These are phyloP conservation scores for Aphodius sticticus DNA, from an alignment of 2,888 invertebrate species.

Conservation along the genomic window DNA sequence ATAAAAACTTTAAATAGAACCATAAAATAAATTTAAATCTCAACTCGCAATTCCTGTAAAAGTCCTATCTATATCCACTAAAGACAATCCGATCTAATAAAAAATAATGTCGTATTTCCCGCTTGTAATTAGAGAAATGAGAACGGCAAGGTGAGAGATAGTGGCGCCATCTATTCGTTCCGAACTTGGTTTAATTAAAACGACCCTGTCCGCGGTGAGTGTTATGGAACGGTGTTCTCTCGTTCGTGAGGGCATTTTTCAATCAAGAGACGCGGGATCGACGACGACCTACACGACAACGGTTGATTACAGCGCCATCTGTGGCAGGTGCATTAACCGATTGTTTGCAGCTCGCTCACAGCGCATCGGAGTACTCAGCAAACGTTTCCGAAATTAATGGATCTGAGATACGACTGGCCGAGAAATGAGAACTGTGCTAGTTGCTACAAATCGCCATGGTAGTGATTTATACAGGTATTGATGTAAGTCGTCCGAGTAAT, in stretches of 20 bases:
- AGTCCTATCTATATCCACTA: neutral
- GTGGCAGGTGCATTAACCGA: slow-evolving; percentile 4
- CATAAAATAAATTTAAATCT: too few species aligned
- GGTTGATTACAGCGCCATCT: neutral
- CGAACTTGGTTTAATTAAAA: neutral
- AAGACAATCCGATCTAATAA: neutral
- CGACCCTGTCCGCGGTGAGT: neutral
- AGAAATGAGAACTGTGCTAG: neutral
- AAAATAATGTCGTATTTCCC: too few species aligned
- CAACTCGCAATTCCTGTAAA: neutral
- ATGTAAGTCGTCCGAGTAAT: neutral
- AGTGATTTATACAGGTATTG: neutral
- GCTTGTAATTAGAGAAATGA: neutral
- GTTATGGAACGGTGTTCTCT: neutral
- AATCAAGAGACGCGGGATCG: neutral
- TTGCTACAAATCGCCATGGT: neutral
- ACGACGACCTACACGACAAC: neutral
- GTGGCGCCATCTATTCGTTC: neutral
- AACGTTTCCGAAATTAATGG: neutral
- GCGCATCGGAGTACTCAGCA: neutral
- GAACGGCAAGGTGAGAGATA: neutral
- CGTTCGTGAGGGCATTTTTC: neutral
- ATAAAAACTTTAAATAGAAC: too few species aligned
- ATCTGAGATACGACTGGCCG: neutral
- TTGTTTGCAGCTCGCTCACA: neutral